A percentile compares a stretch with the other conserved stretches of the same genome.
Conservation (phyloP, 2,113 vertebrate genomes). For the Siniperca chuatsi region DNA sequence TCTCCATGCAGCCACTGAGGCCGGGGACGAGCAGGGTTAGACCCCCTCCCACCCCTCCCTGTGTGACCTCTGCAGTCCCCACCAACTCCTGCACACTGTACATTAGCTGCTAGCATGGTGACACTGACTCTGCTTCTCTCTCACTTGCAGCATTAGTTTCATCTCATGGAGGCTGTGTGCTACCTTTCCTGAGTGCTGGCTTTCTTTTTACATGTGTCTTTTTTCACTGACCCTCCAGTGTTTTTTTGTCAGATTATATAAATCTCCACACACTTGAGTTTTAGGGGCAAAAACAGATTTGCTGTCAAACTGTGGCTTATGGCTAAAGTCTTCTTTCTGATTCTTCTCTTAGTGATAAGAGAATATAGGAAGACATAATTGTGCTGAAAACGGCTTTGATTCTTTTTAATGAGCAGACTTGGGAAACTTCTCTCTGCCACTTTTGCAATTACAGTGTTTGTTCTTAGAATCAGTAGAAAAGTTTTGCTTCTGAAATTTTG, state of each 20-base stretch:
- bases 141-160: conserved; percentile 74
- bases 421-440: conserved; percentile 48
- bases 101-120: conserved; percentile 91
- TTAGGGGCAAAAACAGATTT: conserved; percentile 38
- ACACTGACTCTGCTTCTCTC: conserved; percentile 82
- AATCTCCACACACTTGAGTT: conserved; percentile 40
- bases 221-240: conserved; percentile 48
- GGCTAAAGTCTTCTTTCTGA: conserved; percentile 37
- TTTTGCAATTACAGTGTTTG: conserved; percentile 49
- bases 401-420: conserved; percentile 61
- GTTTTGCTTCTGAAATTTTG: conserved; percentile 43
- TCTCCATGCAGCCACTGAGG: conserved; percentile 68
- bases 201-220: conserved; percentile 53
- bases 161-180: conserved; percentile 74
- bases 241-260: conserved; percentile 44
- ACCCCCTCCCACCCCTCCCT: neutral
- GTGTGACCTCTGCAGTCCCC: conserved; percentile 52
- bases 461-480: conserved; percentile 39
- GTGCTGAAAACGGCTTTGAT: conserved; percentile 59
- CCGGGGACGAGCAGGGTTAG: conserved; percentile 87
- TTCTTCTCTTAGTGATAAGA: conserved; percentile 48
- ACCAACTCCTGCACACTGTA: conserved; percentile 82
- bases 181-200: conserved; percentile 67
- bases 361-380: conserved; percentile 34
- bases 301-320: conserved; percentile 43